Evolutionary conservation across 2,113 vertebrate species (phyloP), one percentile per base, ranked within the genome.

Genomic region (Nettapus auritus): DNA sequence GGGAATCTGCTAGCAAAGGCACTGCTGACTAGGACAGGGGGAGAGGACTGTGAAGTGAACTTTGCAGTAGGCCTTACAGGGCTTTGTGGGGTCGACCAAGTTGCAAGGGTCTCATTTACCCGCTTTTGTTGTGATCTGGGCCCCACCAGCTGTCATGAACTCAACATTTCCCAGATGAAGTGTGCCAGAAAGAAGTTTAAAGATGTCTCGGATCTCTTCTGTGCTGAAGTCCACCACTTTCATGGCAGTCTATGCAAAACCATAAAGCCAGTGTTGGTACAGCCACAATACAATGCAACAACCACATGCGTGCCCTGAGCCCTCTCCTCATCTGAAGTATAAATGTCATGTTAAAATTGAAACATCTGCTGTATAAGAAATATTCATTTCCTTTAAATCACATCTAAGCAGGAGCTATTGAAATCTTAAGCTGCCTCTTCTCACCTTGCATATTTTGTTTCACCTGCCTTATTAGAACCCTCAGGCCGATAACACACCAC

Each of bases 141-240:
- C 99, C 34, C 99, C 99, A 1, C 99, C 99, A 22, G 99, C 99
- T 8, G 99, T 99, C 98, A 99, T 99, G 95, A 99, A 99, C 75
- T 99, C 99, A 68, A 99, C 96, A 4, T 99, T 99, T 86, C 99
- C 99, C 97, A 99, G 97, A 96, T 99, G 99, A 79, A 99, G 98
- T 11, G 99, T 98, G 25, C 98, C 99, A 77, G 99, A 99, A 79
- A 99, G 98, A 91, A 99, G 96, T 95, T 98, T 99, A 96, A 99
- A 99, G 66, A 99, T 98, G 38, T 99, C 99, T 74, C 98, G 96
- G 88, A 99, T 98, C 97, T 99, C 99, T 94, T 99, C 99, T 64
- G 98, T 98, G 14, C 95, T 98, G 95, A 99, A 99, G 91, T 98
- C 98, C 98, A 99, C 98, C 96, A 99, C 98, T 94, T 98, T 98